phyloP scores from a whole-genome alignment of 2,888 invertebrate species.

The Petrolisthes manimaculis region DNA sequence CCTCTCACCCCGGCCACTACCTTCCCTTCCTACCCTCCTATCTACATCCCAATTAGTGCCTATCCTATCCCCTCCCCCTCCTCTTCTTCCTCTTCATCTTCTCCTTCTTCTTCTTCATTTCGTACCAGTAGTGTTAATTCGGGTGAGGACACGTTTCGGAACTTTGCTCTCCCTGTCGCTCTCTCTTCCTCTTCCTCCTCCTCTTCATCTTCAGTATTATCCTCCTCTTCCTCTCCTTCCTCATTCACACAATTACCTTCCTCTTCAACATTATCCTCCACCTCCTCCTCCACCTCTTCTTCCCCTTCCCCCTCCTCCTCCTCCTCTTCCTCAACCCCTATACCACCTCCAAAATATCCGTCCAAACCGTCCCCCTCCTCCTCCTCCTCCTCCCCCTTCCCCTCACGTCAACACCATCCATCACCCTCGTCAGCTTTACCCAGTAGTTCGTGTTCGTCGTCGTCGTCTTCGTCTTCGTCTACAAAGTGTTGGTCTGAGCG shows the following conservation, averaged over 20 bases:
- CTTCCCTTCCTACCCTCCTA: background rate
- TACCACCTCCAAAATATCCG: too few relatives aligned
- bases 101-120: background rate
- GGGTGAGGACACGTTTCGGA: too few relatives aligned
- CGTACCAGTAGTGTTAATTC: too few relatives aligned
- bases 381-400: background rate
- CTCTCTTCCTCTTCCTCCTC: too few relatives aligned
- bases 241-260: background rate
- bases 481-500: background rate
- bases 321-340: background rate
- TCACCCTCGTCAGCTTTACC: background rate
- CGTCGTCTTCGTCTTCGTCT: background rate
- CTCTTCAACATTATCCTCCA: background rate
- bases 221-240: background rate
- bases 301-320: background rate
- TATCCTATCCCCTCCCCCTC: background rate
- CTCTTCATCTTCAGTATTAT: too few relatives aligned
- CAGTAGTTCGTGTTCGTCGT: background rate
- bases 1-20: background rate
- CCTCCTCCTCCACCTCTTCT: background rate
- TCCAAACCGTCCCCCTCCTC: background rate
- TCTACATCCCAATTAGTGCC: background rate
- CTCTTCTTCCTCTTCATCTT: background rate
- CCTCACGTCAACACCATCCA: background rate
- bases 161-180: too few relatives aligned